phyloP scores from a whole-genome alignment of 1,140 invertebrate genomes.

The Dryas iulia region DNA sequence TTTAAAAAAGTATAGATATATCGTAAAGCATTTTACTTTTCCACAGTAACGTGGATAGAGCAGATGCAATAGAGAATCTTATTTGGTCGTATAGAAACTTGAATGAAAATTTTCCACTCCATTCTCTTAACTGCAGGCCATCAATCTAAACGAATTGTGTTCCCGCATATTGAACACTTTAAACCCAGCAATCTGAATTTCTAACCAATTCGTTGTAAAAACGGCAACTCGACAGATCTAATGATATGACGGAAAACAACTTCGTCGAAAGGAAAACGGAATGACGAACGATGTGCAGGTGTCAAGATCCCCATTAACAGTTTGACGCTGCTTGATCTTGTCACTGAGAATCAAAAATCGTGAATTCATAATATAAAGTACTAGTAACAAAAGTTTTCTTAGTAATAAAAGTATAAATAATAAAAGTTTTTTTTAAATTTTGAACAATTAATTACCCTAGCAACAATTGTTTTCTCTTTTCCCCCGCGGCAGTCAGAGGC shows the following conservation, averaged over 20 bases:
- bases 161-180: conserved; percentile 39
- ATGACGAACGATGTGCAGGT: conserved; percentile 30
- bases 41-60: background rate
- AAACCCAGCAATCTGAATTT: conserved; percentile 35
- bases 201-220: conserved; percentile 36
- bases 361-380: background rate
- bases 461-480: too few species aligned
- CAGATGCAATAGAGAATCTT: conserved; percentile 14
- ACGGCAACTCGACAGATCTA: conserved; percentile 22
- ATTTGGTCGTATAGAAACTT: conserved; percentile 19
- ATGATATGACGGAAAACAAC: conserved; percentile 18
- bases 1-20: too few species aligned
- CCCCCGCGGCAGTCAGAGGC: too few species aligned
- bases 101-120: conserved; percentile 25
- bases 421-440: too few species aligned
- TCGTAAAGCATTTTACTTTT: background rate
- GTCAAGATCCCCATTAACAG: conserved; percentile 12
- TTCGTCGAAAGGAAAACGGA: conserved; percentile 27
- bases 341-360: background rate
- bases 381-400: too few species aligned
- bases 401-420: too few species aligned
- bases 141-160: conserved; percentile 26
- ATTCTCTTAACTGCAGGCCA: conserved; percentile 18
- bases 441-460: too few species aligned
- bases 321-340: background rate